Percentiles rank a stretch among this genome's conserved stretches.
These are phyloP conservation scores for Ganaspis sp. DNA, from an alignment of 1,140 invertebrate genomes.

Conservation along the genomic window DNA sequence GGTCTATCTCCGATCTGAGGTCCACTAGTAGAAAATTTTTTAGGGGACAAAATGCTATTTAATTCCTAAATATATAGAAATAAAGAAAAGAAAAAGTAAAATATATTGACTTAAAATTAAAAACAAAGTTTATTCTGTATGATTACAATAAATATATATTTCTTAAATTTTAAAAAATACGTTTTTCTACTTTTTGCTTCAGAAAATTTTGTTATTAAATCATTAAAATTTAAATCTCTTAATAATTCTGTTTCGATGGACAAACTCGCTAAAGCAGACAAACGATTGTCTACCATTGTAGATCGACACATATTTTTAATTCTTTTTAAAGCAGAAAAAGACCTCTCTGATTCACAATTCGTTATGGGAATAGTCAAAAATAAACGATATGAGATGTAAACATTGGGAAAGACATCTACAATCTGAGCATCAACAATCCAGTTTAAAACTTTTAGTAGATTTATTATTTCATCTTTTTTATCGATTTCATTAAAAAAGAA, in stretches of 20 bases:
- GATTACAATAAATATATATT: too few species aligned
- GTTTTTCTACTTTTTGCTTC: neutral
- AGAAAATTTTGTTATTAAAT: neutral
- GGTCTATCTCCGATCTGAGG: too few species aligned
- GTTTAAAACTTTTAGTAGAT: constrained; percentile 37
- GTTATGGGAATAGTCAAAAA: constrained; percentile 38
- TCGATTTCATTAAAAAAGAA: constrained; percentile 21
- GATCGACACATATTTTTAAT: neutral
- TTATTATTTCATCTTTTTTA: neutral
- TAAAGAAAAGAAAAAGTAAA: too few species aligned
- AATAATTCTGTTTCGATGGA: neutral
- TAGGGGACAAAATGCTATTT: too few species aligned
- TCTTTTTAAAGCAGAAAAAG: neutral
- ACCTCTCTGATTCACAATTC: constrained; percentile 31
- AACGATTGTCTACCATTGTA: neutral
- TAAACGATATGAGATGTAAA: constrained; percentile 36
- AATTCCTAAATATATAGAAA: too few species aligned
- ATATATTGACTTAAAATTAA: too few species aligned
- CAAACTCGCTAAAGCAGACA: neutral
- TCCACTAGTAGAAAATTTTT: too few species aligned
- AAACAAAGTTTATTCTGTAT: too few species aligned
- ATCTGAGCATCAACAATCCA: constrained; percentile 35
- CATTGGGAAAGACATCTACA: constrained; percentile 35
- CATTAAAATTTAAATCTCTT: neutral
- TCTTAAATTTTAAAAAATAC: neutral